phyloP scores from a whole-genome alignment of 2,888 invertebrate species.

The Galerucella calmariensis region DNA sequence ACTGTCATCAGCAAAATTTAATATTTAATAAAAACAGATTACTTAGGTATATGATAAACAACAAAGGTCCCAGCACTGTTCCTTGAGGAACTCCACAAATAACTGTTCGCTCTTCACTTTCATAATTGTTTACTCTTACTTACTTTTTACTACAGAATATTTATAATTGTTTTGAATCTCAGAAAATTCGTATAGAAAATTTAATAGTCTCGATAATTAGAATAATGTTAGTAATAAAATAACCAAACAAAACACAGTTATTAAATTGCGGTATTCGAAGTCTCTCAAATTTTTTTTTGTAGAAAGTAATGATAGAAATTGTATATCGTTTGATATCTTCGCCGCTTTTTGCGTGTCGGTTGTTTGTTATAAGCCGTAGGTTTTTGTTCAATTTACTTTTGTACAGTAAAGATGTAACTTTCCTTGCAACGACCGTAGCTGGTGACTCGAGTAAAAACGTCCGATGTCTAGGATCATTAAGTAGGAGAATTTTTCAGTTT shows the following conservation, averaged over 20 bases:
- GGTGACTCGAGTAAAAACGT: no score
- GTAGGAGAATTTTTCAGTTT: neutral
- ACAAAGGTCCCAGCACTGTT: no score
- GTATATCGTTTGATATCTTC: neutral
- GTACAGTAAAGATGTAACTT: neutral
- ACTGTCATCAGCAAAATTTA: no score
- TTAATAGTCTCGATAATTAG: neutral
- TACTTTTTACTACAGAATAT: no score
- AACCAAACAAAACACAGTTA: neutral
- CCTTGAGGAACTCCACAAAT: no score
- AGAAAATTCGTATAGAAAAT: neutral
- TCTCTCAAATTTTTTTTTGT: neutral
- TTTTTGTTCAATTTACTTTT: neutral
- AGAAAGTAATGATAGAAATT: constrained; percentile 2
- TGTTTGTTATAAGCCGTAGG: neutral
- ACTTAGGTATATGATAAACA: no score
- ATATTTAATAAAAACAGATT: no score
- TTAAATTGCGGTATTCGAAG: neutral
- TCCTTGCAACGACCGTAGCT: neutral
- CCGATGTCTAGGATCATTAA: neutral
- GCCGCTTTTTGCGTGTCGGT: neutral
- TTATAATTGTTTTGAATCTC: no score
- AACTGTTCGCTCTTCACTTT: no score
- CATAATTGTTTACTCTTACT: no score
- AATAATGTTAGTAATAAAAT: neutral